phyloP scores from a whole-genome alignment of 1,140 invertebrate species.

The Coenobita brevimanus region DNA sequence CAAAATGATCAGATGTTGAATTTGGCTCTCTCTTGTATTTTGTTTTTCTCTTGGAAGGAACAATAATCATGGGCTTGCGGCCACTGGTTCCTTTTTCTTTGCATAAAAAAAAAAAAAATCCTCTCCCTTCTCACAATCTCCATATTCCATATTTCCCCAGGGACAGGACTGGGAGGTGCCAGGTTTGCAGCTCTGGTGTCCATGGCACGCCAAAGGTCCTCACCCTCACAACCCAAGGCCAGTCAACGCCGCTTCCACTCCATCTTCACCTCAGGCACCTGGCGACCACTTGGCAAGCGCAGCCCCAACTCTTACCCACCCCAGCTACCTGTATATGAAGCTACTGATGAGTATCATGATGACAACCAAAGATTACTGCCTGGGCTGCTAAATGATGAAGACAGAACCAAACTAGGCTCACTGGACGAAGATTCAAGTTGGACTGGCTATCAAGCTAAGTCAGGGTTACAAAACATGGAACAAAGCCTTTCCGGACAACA shows the following conservation, averaged over 20 bases:
- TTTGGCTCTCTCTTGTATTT: too few relatives aligned
- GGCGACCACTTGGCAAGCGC: slow-evolving; percentile 55
- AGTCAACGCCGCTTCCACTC: slow-evolving; percentile 50
- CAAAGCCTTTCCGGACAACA: background rate
- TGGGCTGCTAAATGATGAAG: background rate
- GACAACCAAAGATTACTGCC: background rate
- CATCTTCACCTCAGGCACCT: slow-evolving; percentile 59
- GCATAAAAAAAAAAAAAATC: too few relatives aligned
- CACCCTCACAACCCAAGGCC: background rate
- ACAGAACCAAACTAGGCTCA: background rate
- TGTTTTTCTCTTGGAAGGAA: too few relatives aligned
- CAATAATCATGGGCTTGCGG: too few relatives aligned
- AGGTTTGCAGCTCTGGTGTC: slow-evolving; percentile 46
- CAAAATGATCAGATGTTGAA: too few relatives aligned
- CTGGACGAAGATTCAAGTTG: background rate
- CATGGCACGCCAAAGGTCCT: background rate
- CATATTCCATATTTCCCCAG: background rate
- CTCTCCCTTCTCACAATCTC: too few relatives aligned
- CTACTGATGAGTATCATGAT: background rate
- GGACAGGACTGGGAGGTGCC: slow-evolving; percentile 5
- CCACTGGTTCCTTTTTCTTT: too few relatives aligned
- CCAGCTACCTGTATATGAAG: too few relatives aligned
- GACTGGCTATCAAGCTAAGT: background rate
- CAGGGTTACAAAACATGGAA: background rate
- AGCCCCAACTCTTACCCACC: background rate